Base-by-base conservation (phyloP, 2,113 vertebrate species). In the Pseudorasbora parva region DNA sequence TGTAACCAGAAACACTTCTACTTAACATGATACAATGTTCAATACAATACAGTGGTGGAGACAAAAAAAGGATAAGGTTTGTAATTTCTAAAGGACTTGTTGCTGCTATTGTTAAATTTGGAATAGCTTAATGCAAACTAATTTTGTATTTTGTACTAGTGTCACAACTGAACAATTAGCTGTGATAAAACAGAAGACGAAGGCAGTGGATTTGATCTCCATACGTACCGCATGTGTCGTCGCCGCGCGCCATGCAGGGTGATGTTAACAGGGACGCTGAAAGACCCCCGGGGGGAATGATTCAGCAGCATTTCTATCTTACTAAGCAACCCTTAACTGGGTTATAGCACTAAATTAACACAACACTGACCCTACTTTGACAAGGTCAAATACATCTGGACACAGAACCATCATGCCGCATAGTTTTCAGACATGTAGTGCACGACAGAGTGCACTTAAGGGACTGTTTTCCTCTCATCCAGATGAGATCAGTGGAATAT, bases 251-350 rank as follows among this genome's bases (percentile, higher is more conserved):
- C 92, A 82, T 94, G 95, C 86, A 96, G 93, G 78, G 94, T 96
- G 80, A 95, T 96, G 89, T 93, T 95, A 87, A 96, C 91, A 8
- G 95, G 95, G 80, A 96, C 85, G 88, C 86, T 94, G 88, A 95
- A 94, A 4, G 94, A 95, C 88, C 92, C 93, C 90, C 93, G 92
- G 76, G 92, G 91, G 78, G 91, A 91, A 6, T 86, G 76, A 86
- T 91, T 93, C 84, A 92, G 85, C 82, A 91, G 90, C 91, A 91
- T 93, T 54, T 82, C 88, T 78, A 71, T 87, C 37, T 85, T 33
- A 85, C 82, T 76, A 86, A 25, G 59, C 69, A 66, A n/a, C 54
- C 41, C 37, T 59, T 51, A 56, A 37, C 78, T 60, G 54, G 57
- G 80, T 60, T 72, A 15, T 60, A 30, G 64, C 41, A 57, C 51